phyloP scores from a whole-genome alignment of 2,113 vertebrate species.

The Macheiramphus alcinus region DNA sequence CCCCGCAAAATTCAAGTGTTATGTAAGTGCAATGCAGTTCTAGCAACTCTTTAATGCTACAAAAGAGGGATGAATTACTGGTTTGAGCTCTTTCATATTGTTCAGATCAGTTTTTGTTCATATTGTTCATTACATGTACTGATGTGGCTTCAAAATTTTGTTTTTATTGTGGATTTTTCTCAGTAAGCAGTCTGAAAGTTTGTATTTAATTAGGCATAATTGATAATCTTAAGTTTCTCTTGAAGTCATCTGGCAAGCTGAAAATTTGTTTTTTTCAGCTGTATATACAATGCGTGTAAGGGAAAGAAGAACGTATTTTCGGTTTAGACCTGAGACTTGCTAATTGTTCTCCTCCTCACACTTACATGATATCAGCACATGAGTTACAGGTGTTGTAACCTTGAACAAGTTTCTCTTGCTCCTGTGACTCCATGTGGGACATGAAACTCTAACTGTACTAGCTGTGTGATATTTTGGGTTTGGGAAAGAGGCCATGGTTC shows the following conservation, averaged over 20 bases:
- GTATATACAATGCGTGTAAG: neutral
- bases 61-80: neutral
- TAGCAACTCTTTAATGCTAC: neutral
- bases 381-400: no score
- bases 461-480: neutral
- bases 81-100: neutral
- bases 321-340: neutral
- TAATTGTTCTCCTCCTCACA: neutral
- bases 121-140: neutral
- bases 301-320: neutral
- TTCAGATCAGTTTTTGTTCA: neutral
- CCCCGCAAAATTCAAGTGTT: neutral
- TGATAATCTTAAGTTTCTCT: neutral
- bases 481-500: neutral
- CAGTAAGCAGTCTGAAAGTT: neutral
- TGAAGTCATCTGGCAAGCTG: neutral
- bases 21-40: rapidly evolving
- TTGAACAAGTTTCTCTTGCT: neutral
- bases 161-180: neutral
- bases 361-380: rapidly evolving
- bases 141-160: neutral
- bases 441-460: neutral
- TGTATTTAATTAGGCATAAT: neutral
- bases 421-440: neutral
- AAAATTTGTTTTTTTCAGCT: neutral